Conservation (phyloP, 2,888 invertebrate species). For the Nomada ruficornis region DNA sequence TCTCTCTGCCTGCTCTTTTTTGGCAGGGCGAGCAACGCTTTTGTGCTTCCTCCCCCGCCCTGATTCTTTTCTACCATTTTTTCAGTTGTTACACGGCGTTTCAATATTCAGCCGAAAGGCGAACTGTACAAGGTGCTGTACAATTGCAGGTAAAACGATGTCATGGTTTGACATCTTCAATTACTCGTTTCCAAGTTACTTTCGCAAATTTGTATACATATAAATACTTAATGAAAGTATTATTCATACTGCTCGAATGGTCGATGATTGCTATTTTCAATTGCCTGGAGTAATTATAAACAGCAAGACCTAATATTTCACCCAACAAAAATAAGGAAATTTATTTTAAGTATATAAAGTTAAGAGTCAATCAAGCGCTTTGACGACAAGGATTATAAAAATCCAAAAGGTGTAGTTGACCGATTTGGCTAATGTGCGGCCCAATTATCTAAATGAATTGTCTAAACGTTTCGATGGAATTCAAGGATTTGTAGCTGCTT, state of each 20-base stretch:
- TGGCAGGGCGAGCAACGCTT: slow-evolving; percentile 9
- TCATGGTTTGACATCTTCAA: too few relatives aligned
- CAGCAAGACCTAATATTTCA: slow-evolving; percentile 42
- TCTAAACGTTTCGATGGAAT: slow-evolving; percentile 68
- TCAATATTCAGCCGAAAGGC: background rate
- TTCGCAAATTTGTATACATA: too few relatives aligned
- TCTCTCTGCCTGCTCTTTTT: slow-evolving; percentile 16
- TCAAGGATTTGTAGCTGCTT: slow-evolving; percentile 11
- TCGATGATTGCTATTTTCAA: background rate
- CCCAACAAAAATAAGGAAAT: too few relatives aligned
- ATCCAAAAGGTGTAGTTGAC: too few relatives aligned
- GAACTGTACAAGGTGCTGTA: background rate
- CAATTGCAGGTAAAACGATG: background rate
- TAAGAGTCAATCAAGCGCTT: too few relatives aligned
- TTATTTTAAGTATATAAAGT: too few relatives aligned
- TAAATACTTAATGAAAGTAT: too few relatives aligned
- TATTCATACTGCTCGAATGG: background rate
- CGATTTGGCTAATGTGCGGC: too few relatives aligned
- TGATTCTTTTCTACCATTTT: background rate
- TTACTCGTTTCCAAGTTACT: too few relatives aligned
- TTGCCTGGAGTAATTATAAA: slow-evolving; percentile 9
- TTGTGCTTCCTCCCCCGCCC: background rate
- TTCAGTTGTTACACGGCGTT: background rate
- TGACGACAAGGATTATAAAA: too few relatives aligned
- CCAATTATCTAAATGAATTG: background rate